Base-by-base conservation (phyloP, 2,888 invertebrate genomes). In the Digitonthophagus gazella region DNA sequence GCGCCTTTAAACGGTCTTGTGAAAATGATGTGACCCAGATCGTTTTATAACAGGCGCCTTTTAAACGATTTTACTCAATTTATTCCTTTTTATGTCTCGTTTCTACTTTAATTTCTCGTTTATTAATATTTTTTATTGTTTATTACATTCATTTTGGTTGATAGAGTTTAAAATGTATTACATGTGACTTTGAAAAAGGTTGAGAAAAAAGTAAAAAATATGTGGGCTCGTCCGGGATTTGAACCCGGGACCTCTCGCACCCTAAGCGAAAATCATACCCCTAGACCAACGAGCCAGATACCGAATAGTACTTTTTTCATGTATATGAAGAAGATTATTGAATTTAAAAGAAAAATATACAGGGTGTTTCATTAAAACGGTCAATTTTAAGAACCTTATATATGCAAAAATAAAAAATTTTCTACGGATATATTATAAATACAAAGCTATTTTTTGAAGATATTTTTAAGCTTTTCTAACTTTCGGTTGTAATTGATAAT, bases 241-340 rank as follows among this genome's bases (percentile, higher is more conserved):
- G 85, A 85, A 85, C 85, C 84, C 85, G 84, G 84, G 85, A 85
- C 85, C 85, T 85, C 85, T 84, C 85, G 85, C 85, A 87, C 87
- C 87, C 87, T 86, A 87, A 87, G 87, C 87, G 87, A 86, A 85
- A 87, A 87, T 87, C 87, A 87, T 87, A 88, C 87, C 87, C 87
- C 87, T 87, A 88, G 87, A 87, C 87, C 87, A 87, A 87, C 87
- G 88, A 87, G 87, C 87, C 87, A 71, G 65, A 15, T 69, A 15
- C 11, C 44, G 11, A 1, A n/a, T 19, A 2, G 6, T 63, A 19
- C 14, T 0, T 55, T 54, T 14, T 20, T 6, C 15, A 1, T 2
- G 22, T 15, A 57, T 56, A n/a, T n/a, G n/a, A n/a, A n/a, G n/a
- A n/a, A n/a, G n/a, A n/a, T n/a, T n/a, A 15, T n/a, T n/a, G n/a